Percentiles rank a stretch among this genome's conserved stretches.
Conservation (phyloP, 2,888 invertebrate species). For the Leptarthrus brevirostris region DNA sequence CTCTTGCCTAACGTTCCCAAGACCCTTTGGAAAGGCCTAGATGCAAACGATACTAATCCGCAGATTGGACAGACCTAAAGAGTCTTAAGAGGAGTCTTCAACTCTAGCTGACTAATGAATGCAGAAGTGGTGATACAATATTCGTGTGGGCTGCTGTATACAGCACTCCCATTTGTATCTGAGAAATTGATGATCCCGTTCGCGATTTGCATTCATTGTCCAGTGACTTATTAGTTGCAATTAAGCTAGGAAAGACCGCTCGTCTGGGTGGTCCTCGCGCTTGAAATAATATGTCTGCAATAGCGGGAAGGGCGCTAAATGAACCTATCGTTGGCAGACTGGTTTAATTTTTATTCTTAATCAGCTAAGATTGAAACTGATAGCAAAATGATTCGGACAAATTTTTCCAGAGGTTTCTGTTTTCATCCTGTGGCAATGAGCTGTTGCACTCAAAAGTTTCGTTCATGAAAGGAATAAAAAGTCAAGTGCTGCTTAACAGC, state of each 20-base stretch:
- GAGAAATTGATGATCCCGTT: not conserved
- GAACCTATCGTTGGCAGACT: no score
- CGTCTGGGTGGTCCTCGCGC: slow-evolving; percentile 12
- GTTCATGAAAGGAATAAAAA: slow-evolving; percentile 12
- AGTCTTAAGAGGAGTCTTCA: no score
- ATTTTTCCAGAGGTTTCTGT: not conserved
- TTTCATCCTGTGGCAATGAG: slow-evolving; percentile 9
- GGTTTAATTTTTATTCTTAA: not conserved
- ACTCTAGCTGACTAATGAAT: no score
- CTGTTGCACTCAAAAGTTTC: slow-evolving; percentile 42
- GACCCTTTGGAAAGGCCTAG: slow-evolving; percentile 20
- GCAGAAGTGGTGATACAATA: not conserved
- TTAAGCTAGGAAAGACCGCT: not conserved
- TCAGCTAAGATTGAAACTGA: not conserved
- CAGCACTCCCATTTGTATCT: not conserved
- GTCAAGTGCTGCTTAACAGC: slow-evolving; percentile 50
- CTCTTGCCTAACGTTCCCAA: not conserved
- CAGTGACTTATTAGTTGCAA: not conserved
- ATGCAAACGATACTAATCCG: not conserved
- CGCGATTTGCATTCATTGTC: not conserved
- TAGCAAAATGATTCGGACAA: slow-evolving; percentile 8
- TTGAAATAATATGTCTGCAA: no score
- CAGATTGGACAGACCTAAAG: not conserved
- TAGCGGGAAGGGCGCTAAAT: no score
- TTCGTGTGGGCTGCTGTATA: not conserved